Percentiles rank a stretch among this genome's conserved stretches.
Evolutionary conservation across 2,888 invertebrate species (phyloP).

Genomic region (Dynastes tityus): DNA sequence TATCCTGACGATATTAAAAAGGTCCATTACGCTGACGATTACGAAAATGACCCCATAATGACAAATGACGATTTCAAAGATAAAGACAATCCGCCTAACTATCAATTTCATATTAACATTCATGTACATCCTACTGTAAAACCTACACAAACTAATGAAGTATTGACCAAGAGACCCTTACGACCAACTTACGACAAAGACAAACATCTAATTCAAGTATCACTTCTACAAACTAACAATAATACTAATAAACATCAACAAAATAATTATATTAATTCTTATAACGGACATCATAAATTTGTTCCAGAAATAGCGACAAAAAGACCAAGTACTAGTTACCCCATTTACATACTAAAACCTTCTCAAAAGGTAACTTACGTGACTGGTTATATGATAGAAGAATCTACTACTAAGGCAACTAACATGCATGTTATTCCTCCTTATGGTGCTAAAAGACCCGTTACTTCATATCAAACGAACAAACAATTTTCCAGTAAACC

Average conservation of each 20-base stretch:
- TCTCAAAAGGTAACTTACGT: constrained; percentile 44
- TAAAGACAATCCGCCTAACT: constrained; percentile 47
- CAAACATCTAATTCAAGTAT: constrained; percentile 28
- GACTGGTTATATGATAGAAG: constrained; percentile 46
- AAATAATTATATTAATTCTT: background rate
- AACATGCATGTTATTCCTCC: constrained; percentile 44
- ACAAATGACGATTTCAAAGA: constrained; percentile 7
- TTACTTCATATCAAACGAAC: background rate
- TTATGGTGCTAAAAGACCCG: constrained; percentile 18
- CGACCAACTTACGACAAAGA: constrained; percentile 14
- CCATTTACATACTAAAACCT: constrained; percentile 41
- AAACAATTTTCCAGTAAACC: background rate
- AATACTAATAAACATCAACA: constrained; percentile 26
- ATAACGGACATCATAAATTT: constrained; percentile 14
- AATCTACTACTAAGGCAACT: constrained; percentile 40
- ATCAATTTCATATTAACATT: constrained; percentile 60
- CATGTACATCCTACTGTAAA: constrained; percentile 51
- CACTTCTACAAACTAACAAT: constrained; percentile 28
- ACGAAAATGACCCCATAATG: constrained; percentile 13
- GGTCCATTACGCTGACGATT: constrained; percentile 31
- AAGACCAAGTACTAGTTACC: constrained; percentile 40
- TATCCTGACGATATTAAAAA: constrained; percentile 28
- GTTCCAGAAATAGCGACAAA: constrained; percentile 14
- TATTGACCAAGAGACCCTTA: constrained; percentile 2
- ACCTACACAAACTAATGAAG: constrained; percentile 35